Evolutionary conservation across 2,797 vertebrate genomes (phyloP).

Genomic region (Fringilla coelebs): DNA sequence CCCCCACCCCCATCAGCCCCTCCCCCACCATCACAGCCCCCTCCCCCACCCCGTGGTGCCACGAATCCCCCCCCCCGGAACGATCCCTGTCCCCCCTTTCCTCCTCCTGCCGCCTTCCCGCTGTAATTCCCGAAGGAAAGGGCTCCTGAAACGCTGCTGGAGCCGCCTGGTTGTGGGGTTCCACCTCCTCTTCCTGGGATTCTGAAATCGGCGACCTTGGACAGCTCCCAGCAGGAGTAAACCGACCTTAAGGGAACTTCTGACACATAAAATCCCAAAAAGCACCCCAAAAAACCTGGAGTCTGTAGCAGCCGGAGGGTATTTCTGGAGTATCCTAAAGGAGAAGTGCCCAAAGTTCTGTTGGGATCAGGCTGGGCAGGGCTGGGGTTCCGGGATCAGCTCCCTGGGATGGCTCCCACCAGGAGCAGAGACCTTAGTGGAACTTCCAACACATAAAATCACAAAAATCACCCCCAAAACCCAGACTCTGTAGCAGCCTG

Average conservation of each 20-base stretch:
- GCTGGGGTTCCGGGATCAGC: no score
- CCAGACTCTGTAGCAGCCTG: neutral
- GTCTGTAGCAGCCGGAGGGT: neutral
- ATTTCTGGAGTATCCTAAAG: neutral
- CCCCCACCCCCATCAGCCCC: neutral
- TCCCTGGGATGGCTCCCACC: neutral
- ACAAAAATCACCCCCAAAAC: rapidly evolving
- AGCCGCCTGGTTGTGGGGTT: neutral
- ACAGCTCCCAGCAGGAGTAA: neutral
- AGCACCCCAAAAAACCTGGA: rapidly evolving
- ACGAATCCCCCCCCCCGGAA: neutral
- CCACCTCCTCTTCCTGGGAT: neutral
- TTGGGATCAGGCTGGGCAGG: no score
- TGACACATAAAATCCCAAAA: no score
- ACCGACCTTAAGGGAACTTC: neutral
- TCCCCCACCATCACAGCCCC: neutral
- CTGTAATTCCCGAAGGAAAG: neutral
- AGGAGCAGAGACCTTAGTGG: neutral
- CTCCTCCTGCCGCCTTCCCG: slow-evolving; percentile 7
- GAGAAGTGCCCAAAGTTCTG: neutral
- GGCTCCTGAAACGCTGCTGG: neutral
- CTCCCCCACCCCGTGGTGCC: neutral
- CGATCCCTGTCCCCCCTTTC: neutral
- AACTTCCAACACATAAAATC: no score
- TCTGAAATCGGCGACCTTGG: neutral